A percentile compares a stretch with the other conserved stretches of the same genome.
Conservation (phyloP, 2,888 invertebrate genomes). For the Drosophila rubida region DNA sequence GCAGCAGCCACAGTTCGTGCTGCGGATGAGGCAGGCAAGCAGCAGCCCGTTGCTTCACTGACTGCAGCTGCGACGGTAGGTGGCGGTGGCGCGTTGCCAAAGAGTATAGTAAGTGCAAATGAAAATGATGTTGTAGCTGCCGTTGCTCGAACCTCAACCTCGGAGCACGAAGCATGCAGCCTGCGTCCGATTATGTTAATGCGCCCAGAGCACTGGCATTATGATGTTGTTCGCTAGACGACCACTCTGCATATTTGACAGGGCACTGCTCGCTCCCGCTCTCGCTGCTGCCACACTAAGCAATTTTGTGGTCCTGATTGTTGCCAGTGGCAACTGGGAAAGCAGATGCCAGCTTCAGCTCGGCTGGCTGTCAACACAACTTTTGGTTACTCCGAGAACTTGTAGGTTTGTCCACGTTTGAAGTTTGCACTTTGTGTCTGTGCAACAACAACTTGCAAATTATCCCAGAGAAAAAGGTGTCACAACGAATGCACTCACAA, state of each 20-base stretch:
- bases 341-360: constrained; percentile 11
- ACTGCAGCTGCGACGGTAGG: neutral
- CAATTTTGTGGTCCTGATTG: constrained; percentile 56
- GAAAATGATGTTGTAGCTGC: constrained; percentile 49
- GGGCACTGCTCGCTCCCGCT: constrained; percentile 15
- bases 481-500: constrained; percentile 22
- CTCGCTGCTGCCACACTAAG: constrained; percentile 39
- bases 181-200: constrained; percentile 73
- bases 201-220: constrained; percentile 70
- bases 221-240: constrained; percentile 72
- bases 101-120: constrained; percentile 63
- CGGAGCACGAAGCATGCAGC: constrained; percentile 45
- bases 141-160: constrained; percentile 26
- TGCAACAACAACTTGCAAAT: constrained; percentile 16
- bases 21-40: neutral
- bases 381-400: constrained; percentile 22
- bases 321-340: constrained; percentile 44
- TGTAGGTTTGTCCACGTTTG: constrained; percentile 11
- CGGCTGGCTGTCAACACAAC: constrained; percentile 18
- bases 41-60: neutral
- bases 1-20: constrained; percentile 22
- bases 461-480: constrained; percentile 19
- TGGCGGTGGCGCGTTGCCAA: neutral
- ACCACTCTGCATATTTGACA: constrained; percentile 74
- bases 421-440: too few species aligned